Percentiles rank a stretch among this genome's conserved stretches.
Conservation (phyloP, 2,113 vertebrate genomes). For the Nerophis lumbriciformis region DNA sequence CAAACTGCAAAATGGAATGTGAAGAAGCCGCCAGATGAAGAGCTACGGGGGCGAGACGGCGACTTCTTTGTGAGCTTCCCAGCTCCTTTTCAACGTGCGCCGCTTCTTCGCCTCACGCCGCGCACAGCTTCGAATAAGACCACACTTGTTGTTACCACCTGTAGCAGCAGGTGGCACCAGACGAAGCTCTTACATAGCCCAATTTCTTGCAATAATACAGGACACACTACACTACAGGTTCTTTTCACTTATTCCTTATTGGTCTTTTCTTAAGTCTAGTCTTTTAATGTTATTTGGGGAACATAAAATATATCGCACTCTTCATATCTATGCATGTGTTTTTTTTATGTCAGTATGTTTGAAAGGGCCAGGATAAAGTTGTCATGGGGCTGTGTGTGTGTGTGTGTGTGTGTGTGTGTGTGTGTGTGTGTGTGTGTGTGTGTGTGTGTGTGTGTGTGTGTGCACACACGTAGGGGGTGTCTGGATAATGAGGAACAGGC, state of each 20-base stretch:
- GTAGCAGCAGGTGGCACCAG: slow-evolving; percentile 4
- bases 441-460: too few species aligned
- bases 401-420: slow-evolving; percentile 6
- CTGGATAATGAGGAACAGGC: slow-evolving; percentile 74
- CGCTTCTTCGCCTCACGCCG: background rate
- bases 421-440: too few species aligned
- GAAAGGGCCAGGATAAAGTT: slow-evolving; percentile 42
- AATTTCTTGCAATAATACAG: background rate
- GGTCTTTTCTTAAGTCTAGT: background rate
- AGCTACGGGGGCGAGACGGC: background rate
- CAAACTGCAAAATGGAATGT: background rate
- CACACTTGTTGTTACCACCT: background rate
- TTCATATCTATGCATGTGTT: background rate
- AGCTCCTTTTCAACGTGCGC: background rate
- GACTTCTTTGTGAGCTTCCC: background rate
- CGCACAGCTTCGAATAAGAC: background rate
- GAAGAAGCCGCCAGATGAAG: background rate
- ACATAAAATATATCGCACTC: background rate
- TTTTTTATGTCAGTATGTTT: slow-evolving; percentile 11
- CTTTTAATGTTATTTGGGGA: background rate
- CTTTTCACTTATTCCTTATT: background rate
- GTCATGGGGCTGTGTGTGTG: slow-evolving; percentile 46
- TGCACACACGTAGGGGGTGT: slow-evolving; percentile 14
- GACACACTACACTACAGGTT: background rate
- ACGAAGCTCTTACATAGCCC: background rate